Evolutionary conservation across 1,140 invertebrate genomes (phyloP), one percentile per base, ranked within the genome.

Genomic region (Magallana angulata): DNA sequence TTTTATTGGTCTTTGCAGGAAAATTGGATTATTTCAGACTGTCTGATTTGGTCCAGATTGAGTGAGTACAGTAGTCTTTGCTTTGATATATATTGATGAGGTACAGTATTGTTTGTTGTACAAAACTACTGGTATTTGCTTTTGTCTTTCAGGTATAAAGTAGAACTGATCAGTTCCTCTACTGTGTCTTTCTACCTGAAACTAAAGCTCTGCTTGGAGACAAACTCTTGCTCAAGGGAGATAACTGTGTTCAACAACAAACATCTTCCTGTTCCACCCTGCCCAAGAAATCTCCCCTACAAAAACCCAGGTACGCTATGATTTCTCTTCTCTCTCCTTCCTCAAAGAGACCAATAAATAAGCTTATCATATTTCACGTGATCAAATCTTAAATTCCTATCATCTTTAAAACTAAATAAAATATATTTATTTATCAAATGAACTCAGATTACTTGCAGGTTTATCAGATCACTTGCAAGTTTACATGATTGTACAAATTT

Each of bases 271-370:
- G 57, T 30, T 82, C 81, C 57, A 11, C 9, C 48, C 14, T 82
- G 81, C 36, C 56, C 18, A 12, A 57, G 81, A 58, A 58, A 82
- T 57, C 81, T 82, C n/a, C 81, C 81, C n/a, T 82, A 82, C 81
- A 58, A 82, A 57, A 14, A 82, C 48, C 81, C 81, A 8, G 36
- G 81, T 82, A 82, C 16, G 81, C 57, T 7, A n/a, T 57, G 9
- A 48, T 1, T 48, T 48, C 36, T 48, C 36, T 48, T 48, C 36
- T 48, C 36, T 48, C 36, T 48, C 36, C 36, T 48, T 48, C 36
- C 36, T 48, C 36, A 48, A 48, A 48, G 1, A 48, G 36, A 48
- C 2, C 36, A 48, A 48, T 48, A 1, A 48, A 0, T 48, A 48
- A 48, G 36, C 36, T 48, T 48, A 48, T 48, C 36, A 48, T 48